Conservation (phyloP, 2,113 vertebrate species). For the Bambusicola thoracicus region DNA sequence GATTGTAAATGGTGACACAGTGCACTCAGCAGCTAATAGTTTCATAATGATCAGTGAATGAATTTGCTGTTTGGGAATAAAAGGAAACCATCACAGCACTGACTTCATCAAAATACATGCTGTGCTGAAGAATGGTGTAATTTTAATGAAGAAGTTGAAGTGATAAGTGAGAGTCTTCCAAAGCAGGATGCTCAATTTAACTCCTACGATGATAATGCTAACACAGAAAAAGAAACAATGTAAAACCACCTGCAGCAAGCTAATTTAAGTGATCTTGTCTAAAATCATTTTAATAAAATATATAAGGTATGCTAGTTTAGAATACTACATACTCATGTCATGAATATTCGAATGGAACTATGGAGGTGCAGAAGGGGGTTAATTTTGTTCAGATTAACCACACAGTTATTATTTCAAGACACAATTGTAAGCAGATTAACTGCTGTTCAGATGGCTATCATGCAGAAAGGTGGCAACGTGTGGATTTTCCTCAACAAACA, state of each 20-base stretch:
- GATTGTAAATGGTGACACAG: neutral
- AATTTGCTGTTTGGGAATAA: neutral
- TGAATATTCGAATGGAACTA: neutral
- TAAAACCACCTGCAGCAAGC: neutral
- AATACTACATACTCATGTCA: neutral
- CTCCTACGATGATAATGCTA: neutral
- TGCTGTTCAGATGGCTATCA: neutral
- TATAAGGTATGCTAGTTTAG: neutral
- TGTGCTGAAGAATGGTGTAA: neutral
- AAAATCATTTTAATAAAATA: neutral
- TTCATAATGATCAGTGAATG: neutral
- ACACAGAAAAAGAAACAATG: neutral
- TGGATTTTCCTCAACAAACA: neutral
- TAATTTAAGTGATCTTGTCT: neutral
- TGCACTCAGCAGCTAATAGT: neutral
- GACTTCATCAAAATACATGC: neutral
- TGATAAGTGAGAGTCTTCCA: neutral
- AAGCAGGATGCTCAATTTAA: neutral
- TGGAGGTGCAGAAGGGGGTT: neutral
- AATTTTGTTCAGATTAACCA: neutral
- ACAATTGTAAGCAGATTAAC: neutral
- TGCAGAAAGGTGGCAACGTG: neutral
- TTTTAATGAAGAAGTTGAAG: neutral
- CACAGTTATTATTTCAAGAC: neutral
- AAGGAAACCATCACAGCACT: neutral